Evolutionary conservation across 1,140 invertebrate genomes (phyloP), one percentile per base, ranked within the genome.

Genomic region (Meloidogyne hapla): DNA sequence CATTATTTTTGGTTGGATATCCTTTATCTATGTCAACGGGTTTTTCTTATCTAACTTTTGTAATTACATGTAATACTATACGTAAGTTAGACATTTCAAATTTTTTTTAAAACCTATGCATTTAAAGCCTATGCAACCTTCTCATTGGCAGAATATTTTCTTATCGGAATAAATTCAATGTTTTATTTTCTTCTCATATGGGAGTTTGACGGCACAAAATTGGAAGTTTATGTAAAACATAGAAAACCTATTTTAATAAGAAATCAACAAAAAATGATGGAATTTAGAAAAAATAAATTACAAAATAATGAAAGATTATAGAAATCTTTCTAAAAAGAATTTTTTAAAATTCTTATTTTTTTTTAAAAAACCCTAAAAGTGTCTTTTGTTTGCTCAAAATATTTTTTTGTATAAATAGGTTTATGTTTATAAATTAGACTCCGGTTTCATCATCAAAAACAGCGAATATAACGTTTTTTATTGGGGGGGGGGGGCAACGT

Each of bases 101-200:
- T 6, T 33, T 6, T 33, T 33, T 33, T 33, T 0, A 33, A 33
- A 33, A 5, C 38, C 6, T 15, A 10, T n/a, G n/a, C n/a, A 63
- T 71, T 40, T 79, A 13, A 45, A 83, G 82, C 82, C 1, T 83
- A 83, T 56, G 69, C 66, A 42, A 42, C 76, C 2, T 83, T 83
- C 77, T 81, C 80, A 0, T 25, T 81, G 2, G 81, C 79, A 10
- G 82, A 83, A 71, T 82, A 82, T 25, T 56, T 76, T n/a, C 26
- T 76, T 21, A 63, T 76, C 21, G 75, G 75, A 3, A 69, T 76
- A 25, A 76, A 76, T 66, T 65, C 61, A 38, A 15, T 69, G n/a
- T 76, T 76, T 67, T 76, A 76, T 38, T 76, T 76, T 6, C 69
- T 76, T 40, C 48, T 76, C n/a, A 66, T 76, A 13, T 76, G 75